Conservation (phyloP, 2,888 invertebrate species). For the Callimorpha dominula region DNA sequence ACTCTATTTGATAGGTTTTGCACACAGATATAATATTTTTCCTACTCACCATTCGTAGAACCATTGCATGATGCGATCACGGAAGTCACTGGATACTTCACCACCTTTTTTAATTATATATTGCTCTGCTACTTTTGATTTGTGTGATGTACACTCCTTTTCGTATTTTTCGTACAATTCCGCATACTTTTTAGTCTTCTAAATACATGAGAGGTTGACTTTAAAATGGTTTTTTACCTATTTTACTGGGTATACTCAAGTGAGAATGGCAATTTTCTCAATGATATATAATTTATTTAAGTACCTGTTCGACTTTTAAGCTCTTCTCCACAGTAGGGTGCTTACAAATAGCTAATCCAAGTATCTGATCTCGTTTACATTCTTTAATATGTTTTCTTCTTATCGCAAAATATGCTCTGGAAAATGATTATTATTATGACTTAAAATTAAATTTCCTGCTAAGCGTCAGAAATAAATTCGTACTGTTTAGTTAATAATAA, state of each 20-base stretch:
- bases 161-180: slow-evolving; percentile 45
- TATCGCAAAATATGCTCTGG: slow-evolving; percentile 66
- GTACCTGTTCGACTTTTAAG: slow-evolving; percentile 57
- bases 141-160: slow-evolving; percentile 54
- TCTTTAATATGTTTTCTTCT: slow-evolving; percentile 64
- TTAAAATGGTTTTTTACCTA: background rate
- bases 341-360: slow-evolving; percentile 59
- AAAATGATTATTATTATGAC: slow-evolving; percentile 20
- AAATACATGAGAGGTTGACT: background rate
- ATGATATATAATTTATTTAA: background rate
- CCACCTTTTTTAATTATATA: slow-evolving; percentile 53
- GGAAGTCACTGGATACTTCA: slow-evolving; percentile 63
- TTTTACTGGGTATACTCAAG: background rate
- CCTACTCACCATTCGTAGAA: slow-evolving; percentile 68
- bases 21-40: no score
- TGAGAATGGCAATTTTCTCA: no score
- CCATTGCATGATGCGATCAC: slow-evolving; percentile 70
- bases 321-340: slow-evolving; percentile 35
- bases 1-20: no score
- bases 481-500: background rate
- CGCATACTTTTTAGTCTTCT: slow-evolving; percentile 28
- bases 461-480: background rate
- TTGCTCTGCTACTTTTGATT: slow-evolving; percentile 53
- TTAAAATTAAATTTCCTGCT: background rate
- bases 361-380: slow-evolving; percentile 60